Conservation (phyloP, 1,140 invertebrate genomes). For the Psilanteris sp. region DNA sequence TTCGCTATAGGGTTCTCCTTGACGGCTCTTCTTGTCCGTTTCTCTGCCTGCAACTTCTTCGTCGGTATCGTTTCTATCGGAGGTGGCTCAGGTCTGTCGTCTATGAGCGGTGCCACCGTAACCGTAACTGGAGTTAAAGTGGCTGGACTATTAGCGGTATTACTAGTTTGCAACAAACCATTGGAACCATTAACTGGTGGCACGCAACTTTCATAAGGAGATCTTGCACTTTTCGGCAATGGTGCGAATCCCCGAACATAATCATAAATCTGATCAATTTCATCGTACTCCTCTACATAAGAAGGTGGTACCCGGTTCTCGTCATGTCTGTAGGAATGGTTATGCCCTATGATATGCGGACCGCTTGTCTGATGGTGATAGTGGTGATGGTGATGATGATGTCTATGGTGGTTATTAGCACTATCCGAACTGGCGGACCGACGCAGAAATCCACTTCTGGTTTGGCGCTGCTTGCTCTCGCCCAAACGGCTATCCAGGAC, state of each 20-base stretch:
- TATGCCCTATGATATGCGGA: conserved; percentile 55
- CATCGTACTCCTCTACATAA: conserved; percentile 92
- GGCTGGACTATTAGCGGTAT: conserved; percentile 31
- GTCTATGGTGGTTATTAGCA: conserved; percentile 82
- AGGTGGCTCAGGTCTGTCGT: conserved; percentile 90
- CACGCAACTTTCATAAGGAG: conserved; percentile 81
- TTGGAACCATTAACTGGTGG: conserved; percentile 38
- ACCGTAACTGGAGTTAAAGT: conserved; percentile 73
- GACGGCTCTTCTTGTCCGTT: conserved; percentile 82
- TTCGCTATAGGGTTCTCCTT: conserved; percentile 79
- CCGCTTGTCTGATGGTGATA: conserved; percentile 72
- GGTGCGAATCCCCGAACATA: conserved; percentile 95
- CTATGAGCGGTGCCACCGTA: conserved; percentile 76
- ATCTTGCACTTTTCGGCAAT: conserved; percentile 89
- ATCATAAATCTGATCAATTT: conserved; percentile 98
- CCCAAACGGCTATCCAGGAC: conserved; percentile 88
- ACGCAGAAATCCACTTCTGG: conserved; percentile 77
- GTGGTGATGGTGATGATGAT: conserved; percentile 81
- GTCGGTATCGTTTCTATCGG: conserved; percentile 94
- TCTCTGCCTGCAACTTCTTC: conserved; percentile 88
- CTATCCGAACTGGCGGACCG: conserved; percentile 88
- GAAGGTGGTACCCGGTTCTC: conserved; percentile 80
- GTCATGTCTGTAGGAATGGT: conserved; percentile 74
- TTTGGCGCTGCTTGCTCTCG: conserved; percentile 82
- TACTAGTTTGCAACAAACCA: conserved; percentile 47